A percentile compares a stretch with the other conserved stretches of the same genome.
Evolutionary conservation across 1,140 invertebrate species (phyloP).

Genomic region (Macrostomum lignano): DNA sequence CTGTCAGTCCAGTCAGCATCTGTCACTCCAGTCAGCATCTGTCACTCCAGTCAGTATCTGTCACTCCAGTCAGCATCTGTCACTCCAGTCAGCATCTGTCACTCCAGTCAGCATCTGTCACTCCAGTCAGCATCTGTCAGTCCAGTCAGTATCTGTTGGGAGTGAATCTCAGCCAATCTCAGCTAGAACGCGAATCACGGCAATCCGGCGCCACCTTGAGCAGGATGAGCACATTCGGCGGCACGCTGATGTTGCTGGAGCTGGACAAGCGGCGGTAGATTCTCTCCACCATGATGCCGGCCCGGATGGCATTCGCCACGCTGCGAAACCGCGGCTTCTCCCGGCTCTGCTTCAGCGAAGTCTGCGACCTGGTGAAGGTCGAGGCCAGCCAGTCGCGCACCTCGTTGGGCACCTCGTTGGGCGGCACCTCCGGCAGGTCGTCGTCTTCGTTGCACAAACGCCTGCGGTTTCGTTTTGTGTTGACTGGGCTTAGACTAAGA

Average conservation of each 20-base stretch:
- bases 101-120: no score
- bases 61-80: no score
- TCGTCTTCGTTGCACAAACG: slow-evolving; percentile 41
- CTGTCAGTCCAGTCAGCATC: no score
- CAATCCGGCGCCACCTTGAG: slow-evolving; percentile 41
- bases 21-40: no score
- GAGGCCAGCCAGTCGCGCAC: slow-evolving; percentile 69
- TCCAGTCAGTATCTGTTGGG: no score
- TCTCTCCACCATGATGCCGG: slow-evolving; percentile 68
- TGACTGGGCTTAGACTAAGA: no score
- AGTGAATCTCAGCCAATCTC: no score
- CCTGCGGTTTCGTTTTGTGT: no score
- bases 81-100: no score
- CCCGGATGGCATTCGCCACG: slow-evolving; percentile 68
- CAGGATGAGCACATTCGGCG: neutral
- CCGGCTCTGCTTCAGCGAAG: slow-evolving; percentile 11
- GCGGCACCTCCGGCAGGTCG: slow-evolving; percentile 70
- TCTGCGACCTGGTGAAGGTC: slow-evolving; percentile 44
- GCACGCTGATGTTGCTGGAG: slow-evolving; percentile 3
- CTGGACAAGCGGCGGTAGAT: slow-evolving; percentile 6
- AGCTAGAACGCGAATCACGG: neutral
- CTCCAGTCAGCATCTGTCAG: no score
- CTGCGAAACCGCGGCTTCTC: slow-evolving; percentile 28
- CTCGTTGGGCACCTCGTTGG: slow-evolving; percentile 53
- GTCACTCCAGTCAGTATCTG: no score